These are phyloP conservation scores for fruit fly (Drosophila melanogaster) DNA, from an alignment of 1,140 invertebrate genomes.

Conservation along the genomic window Release_6_plus_ISO1_MT NC_004354.4:7856501-7857000, in stretches of 20 bases:
- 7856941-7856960: slow-evolving; percentile 3
- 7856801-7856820: slow-evolving; percentile 8
- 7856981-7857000: slow-evolving; percentile 10
- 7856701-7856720: slow-evolving; percentile 82
- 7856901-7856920: slow-evolving; percentile 61
- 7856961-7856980: slow-evolving; percentile 4
- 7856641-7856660: slow-evolving; percentile 1
- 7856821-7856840: slow-evolving; percentile 74
- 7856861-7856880: slow-evolving; percentile 78
- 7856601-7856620: no score
- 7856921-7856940: slow-evolving; percentile 24
- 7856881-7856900: slow-evolving; percentile 60
- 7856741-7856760: slow-evolving; percentile 51
- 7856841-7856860: slow-evolving; percentile 77
- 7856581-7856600: no score
- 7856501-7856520: no score
- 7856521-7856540: no score
- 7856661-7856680: slow-evolving; percentile 28
- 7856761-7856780: slow-evolving; percentile 58
- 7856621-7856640: no score
- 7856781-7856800: slow-evolving; percentile 16
- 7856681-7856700: slow-evolving; percentile 63
- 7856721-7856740: slow-evolving; percentile 41
- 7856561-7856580: not conserved
- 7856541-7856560: no score